Conservation (phyloP, 2,888 invertebrate species). For the Eucera pruinosa region DNA sequence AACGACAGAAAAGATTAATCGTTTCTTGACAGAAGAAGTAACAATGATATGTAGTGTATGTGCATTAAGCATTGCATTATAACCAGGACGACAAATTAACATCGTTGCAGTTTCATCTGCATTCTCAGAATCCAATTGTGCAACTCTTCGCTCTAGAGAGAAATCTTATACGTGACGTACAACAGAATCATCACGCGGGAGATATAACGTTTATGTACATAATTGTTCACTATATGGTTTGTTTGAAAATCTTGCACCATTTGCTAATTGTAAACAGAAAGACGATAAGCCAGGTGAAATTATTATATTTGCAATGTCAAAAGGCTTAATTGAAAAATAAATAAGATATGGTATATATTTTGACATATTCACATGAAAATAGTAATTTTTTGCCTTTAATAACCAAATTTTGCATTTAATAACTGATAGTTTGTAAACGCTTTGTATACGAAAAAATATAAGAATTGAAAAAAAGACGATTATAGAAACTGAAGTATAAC, state of each 20-base stretch:
- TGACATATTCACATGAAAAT: too few species aligned
- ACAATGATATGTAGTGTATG: neutral
- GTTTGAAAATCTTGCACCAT: conserved; percentile 1
- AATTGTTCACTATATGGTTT: neutral
- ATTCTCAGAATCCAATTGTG: conserved; percentile 56
- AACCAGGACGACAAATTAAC: conserved; percentile 6
- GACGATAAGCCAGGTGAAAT: too few species aligned
- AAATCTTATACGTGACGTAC: conserved; percentile 34
- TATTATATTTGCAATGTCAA: too few species aligned
- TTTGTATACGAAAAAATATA: too few species aligned
- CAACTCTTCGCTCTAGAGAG: conserved; percentile 37
- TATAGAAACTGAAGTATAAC: too few species aligned
- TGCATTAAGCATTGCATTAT: conserved; percentile 5
- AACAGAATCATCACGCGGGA: conserved; percentile 15
- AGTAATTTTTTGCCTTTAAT: too few species aligned
- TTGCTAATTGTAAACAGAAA: neutral
- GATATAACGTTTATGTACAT: neutral
- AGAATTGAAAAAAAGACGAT: neutral
- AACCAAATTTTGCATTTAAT: too few species aligned
- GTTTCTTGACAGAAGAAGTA: neutral
- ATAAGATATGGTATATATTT: too few species aligned
- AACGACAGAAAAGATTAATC: conserved; percentile 7
- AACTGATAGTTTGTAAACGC: too few species aligned
- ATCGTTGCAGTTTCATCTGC: conserved; percentile 38
- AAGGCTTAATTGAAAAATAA: too few species aligned